phyloP scores from a whole-genome alignment of 1,140 invertebrate genomes.

The Yoshiicerus persimilis region DNA sequence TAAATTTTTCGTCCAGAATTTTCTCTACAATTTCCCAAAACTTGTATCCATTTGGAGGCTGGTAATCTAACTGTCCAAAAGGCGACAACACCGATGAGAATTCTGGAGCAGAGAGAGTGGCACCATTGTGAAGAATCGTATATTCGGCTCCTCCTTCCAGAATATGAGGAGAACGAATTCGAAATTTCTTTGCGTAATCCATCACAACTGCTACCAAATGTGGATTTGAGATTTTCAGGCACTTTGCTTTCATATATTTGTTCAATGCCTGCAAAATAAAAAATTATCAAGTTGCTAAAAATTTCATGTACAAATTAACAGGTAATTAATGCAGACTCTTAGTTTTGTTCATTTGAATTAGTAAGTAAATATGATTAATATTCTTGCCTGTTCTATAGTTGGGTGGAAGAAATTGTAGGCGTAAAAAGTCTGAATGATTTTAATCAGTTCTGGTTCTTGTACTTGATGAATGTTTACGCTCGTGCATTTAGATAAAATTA shows the following conservation, averaged over 20 bases:
- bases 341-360: no score
- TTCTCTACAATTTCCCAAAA: slow-evolving; percentile 66
- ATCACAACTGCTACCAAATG: slow-evolving; percentile 63
- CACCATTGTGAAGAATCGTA: slow-evolving; percentile 59
- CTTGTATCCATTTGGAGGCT: slow-evolving; percentile 57
- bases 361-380: background rate
- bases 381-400: slow-evolving; percentile 56
- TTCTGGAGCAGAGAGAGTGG: slow-evolving; percentile 58
- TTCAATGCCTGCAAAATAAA: slow-evolving; percentile 57
- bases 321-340: background rate
- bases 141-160: slow-evolving; percentile 63
- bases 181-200: slow-evolving; percentile 65
- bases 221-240: slow-evolving; percentile 56
- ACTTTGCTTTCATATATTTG: slow-evolving; percentile 63
- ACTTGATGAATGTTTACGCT: slow-evolving; percentile 64
- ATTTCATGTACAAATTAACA: no score
- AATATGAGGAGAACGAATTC: slow-evolving; percentile 61
- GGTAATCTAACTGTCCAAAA: slow-evolving; percentile 66
- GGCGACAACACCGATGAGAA: slow-evolving; percentile 63
- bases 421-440: slow-evolving; percentile 63
- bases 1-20: slow-evolving; percentile 62
- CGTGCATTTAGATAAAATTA: slow-evolving; percentile 62
- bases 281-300: background rate
- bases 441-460: slow-evolving; percentile 62
- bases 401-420: slow-evolving; percentile 59